Conservation (phyloP, 2,797 vertebrate genomes). For the Sebastes hopkinsi region DNA sequence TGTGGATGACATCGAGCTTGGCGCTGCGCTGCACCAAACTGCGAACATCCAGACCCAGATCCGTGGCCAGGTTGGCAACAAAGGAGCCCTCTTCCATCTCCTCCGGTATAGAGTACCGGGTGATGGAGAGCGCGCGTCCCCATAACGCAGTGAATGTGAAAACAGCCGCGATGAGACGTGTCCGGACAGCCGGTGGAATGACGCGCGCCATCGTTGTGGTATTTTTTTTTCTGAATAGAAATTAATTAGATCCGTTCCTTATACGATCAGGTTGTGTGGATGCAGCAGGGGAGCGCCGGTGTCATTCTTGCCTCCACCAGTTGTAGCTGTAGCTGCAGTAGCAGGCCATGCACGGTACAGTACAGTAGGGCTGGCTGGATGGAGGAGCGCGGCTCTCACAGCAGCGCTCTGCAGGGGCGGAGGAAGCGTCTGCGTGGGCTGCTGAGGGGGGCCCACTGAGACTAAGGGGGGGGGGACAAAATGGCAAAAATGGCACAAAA, state of each 20-base stretch:
- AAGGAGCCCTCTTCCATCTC: constrained; percentile 85
- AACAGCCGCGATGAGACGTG: constrained; percentile 38
- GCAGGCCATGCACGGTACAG: constrained; percentile 57
- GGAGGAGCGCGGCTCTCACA: constrained; percentile 46
- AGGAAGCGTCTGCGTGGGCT: constrained; percentile 16
- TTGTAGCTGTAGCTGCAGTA: constrained; percentile 61
- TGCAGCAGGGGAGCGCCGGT: constrained; percentile 42
- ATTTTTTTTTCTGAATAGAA: neutral
- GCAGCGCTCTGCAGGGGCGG: constrained; percentile 64
- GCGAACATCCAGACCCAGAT: constrained; percentile 81
- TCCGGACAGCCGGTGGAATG: constrained; percentile 38
- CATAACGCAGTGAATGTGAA: constrained; percentile 73
- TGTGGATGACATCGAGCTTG: constrained; percentile 83
- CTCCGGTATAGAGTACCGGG: constrained; percentile 86
- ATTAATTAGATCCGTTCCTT: constrained; percentile 23
- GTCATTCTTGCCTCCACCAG: constrained; percentile 68
- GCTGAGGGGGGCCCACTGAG: neutral
- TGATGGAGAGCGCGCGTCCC: constrained; percentile 73
- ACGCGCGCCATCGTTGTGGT: constrained; percentile 46
- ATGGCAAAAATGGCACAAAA: neutral
- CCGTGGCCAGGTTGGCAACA: constrained; percentile 84
- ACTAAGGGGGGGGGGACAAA: neutral
- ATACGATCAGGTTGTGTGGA: constrained; percentile 43
- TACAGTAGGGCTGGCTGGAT: neutral
- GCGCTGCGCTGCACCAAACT: constrained; percentile 78